Evolutionary conservation across 1,140 invertebrate species (phyloP).

Genomic region (Chironomus striatipennis): DNA sequence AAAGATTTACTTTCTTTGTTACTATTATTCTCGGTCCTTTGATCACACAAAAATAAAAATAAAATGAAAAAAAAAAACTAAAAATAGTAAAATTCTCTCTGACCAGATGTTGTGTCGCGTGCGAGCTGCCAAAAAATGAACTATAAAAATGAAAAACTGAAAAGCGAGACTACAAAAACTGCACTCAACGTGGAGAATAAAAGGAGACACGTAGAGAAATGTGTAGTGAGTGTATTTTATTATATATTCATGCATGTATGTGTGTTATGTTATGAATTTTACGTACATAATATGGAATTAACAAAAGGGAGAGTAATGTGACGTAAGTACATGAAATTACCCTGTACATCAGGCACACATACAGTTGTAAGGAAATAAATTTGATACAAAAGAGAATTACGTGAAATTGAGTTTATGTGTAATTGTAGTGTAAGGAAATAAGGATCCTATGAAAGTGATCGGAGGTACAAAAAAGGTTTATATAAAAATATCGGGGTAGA

Average conservation of each 20-base stretch:
- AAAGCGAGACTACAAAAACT: not conserved
- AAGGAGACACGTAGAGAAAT: no score
- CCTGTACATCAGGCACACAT: not conserved
- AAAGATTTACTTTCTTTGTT: no score
- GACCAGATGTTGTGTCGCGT: constrained; percentile 19
- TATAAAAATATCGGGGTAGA: no score
- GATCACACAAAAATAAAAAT: not conserved
- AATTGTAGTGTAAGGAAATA: no score
- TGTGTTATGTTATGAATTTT: no score
- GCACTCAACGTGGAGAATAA: not conserved
- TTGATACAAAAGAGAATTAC: no score
- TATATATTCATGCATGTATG: no score
- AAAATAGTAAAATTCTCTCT: not conserved
- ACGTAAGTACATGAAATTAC: constrained; percentile 13
- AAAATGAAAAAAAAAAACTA: constrained; percentile 3
- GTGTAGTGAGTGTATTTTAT: no score
- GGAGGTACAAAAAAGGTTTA: no score
- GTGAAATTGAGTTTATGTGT: no score
- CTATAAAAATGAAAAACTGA: constrained; percentile 22
- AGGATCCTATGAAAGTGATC: no score
- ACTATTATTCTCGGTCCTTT: no score
- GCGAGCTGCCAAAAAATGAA: constrained; percentile 19
- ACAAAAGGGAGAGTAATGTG: not conserved
- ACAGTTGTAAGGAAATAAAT: not conserved
- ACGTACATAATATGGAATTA: not conserved